Conservation (phyloP, 2,888 invertebrate genomes). For the Quadroppia sp. region DNA sequence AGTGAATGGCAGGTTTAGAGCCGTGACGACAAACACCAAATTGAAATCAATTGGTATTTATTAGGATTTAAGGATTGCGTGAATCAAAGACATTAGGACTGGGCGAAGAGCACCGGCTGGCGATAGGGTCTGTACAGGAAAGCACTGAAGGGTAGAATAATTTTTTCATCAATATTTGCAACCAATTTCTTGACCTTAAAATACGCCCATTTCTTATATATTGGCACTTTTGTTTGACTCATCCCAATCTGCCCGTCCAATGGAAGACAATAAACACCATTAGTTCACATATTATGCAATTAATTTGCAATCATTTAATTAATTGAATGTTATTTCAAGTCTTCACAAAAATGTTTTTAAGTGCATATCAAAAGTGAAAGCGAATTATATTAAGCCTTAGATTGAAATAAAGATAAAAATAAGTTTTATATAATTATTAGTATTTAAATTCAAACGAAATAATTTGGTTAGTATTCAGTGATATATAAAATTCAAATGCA, state of each 20-base stretch:
- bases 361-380: neutral
- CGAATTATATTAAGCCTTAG: neutral
- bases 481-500: too few relatives aligned
- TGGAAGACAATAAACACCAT: neutral
- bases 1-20: constrained; percentile 1
- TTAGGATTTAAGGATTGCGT: constrained; percentile 16
- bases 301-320: neutral
- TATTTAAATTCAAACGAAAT: too few relatives aligned
- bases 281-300: neutral
- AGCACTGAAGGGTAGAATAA: neutral
- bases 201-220: neutral
- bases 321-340: neutral
- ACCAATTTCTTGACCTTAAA: neutral
- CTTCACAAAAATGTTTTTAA: neutral
- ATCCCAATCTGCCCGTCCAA: neutral
- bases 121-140: neutral
- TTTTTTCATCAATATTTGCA: too few relatives aligned
- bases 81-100: constrained; percentile 2
- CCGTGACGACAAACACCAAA: constrained; percentile 23
- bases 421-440: too few relatives aligned
- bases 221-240: neutral
- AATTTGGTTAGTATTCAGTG: too few relatives aligned
- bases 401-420: neutral
- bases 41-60: constrained; percentile 16
- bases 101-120: neutral